Evolutionary conservation across 2,113 vertebrate genomes (phyloP), one percentile per base, ranked within the genome.

Genomic region (Hiodon alosoides): DNA sequence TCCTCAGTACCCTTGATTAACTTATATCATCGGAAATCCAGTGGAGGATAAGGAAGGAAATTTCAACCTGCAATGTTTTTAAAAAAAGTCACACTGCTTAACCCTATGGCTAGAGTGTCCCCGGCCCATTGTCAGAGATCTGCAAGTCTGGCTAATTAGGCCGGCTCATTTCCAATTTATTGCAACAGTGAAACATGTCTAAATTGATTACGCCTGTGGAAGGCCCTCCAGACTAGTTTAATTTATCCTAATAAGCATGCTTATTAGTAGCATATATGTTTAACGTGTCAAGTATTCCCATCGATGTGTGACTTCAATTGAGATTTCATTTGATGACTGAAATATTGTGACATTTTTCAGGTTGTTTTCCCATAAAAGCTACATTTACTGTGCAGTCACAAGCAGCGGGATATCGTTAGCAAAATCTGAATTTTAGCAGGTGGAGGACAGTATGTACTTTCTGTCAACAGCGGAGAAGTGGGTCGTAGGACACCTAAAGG

Each of bases 121-220:
- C 5, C 51, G 13, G 58, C 52, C 47, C 67, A 72, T 66, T 72
- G 61, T 72, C 6, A 4, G 47, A 46, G n/a, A 10, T 72, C 53
- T 17, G 61, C 58, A 47, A 3, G 51, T 53, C 69, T 52, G 60
- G n/a, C 31, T 76, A 73, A 81, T 81, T 75, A 77, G 65, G 4
- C 51, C 53, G 16, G 70, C 59, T 72, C 46, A 9, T 58, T 66
- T 74, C 69, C 59, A 54, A 8, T 68, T 64, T 75, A 75, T 61
- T 47, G 6, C 17, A 3, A 14, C 67, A 48, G 48, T 68, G 74
- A 13, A 67, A 69, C 71, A 61, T 69, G 59, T 77, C 46, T 73
- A 5, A 61, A 73, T 72, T 50, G 68, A 73, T 69, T 73, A 13
- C 58, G 17, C 60, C 47, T 71, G 59, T 11, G 53, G 60, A 66